Conservation (phyloP, 2,113 vertebrate species). For the Corythaeola cristata region DNA sequence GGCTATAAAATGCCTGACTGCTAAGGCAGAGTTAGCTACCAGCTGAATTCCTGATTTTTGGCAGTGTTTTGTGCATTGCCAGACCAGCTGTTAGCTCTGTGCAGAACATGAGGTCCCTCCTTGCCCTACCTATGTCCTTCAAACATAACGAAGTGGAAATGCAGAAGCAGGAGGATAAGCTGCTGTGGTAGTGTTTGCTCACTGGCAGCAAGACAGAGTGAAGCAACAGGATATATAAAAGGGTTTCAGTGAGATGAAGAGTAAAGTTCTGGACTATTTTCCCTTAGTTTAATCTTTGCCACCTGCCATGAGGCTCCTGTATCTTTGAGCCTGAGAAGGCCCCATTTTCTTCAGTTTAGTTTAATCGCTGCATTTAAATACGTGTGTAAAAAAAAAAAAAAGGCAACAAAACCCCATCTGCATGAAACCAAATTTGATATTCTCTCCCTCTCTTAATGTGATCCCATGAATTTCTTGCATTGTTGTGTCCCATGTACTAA, state of each 20-base stretch:
- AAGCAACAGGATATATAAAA: background rate
- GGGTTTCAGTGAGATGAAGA: background rate
- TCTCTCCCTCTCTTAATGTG: background rate
- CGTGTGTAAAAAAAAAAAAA: background rate
- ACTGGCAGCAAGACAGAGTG: background rate
- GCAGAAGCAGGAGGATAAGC: background rate
- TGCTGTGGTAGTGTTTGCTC: background rate
- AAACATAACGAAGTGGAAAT: background rate
- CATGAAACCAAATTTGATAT: conserved; percentile 54
- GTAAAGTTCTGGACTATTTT: background rate
- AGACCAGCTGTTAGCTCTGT: background rate
- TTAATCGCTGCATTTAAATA: background rate
- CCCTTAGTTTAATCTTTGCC: background rate
- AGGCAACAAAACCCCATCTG: conserved; percentile 5
- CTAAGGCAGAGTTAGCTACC: background rate
- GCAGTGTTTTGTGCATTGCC: background rate
- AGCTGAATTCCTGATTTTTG: background rate
- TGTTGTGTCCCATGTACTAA: conserved; percentile 44
- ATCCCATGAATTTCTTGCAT: conserved; percentile 55
- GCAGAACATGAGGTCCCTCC: background rate
- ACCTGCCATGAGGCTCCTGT: background rate
- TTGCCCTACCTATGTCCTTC: background rate
- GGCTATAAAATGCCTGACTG: background rate
- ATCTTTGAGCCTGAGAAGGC: background rate
- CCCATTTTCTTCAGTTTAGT: background rate